Evolutionary conservation across 2,888 invertebrate genomes (phyloP).

Genomic region (Drosophila fulvimacula): DNA sequence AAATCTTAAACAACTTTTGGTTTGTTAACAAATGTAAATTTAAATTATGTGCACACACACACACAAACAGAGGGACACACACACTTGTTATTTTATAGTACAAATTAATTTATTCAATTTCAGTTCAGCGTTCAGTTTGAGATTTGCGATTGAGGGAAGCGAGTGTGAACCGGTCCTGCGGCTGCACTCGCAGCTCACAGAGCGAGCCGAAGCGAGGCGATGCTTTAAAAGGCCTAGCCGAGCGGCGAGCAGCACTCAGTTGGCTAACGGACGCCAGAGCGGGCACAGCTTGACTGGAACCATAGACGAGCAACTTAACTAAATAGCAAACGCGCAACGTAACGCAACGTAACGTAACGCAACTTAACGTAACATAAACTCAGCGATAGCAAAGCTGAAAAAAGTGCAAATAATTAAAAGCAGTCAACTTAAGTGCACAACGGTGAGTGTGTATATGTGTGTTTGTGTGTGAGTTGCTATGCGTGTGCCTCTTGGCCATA

Average conservation of each 20-base stretch:
- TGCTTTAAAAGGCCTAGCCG: slow-evolving; percentile 68
- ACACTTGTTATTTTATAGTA: slow-evolving; percentile 27
- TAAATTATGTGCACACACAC: slow-evolving; percentile 4
- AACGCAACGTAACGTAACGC: slow-evolving; percentile 17
- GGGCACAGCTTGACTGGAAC: slow-evolving; percentile 43
- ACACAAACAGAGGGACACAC: background rate
- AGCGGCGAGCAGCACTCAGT: slow-evolving; percentile 70
- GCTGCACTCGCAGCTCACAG: slow-evolving; percentile 16
- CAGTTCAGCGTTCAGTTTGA: slow-evolving; percentile 7
- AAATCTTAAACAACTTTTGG: background rate
- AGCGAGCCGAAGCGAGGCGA: slow-evolving; percentile 28
- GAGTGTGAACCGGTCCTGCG: slow-evolving; percentile 72
- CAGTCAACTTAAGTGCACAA: slow-evolving; percentile 66
- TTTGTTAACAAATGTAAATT: slow-evolving; percentile 4
- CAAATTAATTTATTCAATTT: slow-evolving; percentile 20
- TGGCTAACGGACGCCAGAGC: slow-evolving; percentile 54
- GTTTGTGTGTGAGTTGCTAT: slow-evolving; percentile 28
- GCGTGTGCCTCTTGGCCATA: slow-evolving; percentile 46
- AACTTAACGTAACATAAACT: slow-evolving; percentile 1
- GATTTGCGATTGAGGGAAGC: slow-evolving; percentile 7
- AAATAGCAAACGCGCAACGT: slow-evolving; percentile 15
- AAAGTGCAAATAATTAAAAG: slow-evolving; percentile 77
- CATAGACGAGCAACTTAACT: slow-evolving; percentile 9
- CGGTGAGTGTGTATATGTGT: slow-evolving; percentile 57
- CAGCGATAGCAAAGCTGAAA: slow-evolving; percentile 33